These are phyloP conservation scores for Sarcophaga rosellei DNA, from an alignment of 2,888 invertebrate genomes.

Conservation along the genomic window DNA sequence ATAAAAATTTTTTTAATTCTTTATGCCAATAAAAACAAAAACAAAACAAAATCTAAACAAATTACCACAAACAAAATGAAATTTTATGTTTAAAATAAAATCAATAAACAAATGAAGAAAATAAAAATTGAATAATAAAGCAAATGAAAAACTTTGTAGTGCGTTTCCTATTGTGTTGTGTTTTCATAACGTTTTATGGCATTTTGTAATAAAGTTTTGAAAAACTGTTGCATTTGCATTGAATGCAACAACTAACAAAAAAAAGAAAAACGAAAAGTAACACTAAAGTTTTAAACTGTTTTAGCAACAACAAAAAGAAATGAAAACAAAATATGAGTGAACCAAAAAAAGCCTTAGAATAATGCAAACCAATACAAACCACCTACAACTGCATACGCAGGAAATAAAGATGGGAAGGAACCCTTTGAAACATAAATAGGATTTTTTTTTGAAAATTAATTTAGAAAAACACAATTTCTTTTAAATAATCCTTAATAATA, in stretches of 20 bases:
- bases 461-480: too few relatives aligned
- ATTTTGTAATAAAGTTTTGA: neutral
- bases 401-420: too few relatives aligned
- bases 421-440: too few relatives aligned
- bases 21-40: neutral
- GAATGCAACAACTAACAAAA: conserved; percentile 18
- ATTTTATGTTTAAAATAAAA: neutral
- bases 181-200: neutral
- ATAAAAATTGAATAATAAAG: neutral
- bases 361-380: too few relatives aligned
- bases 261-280: conserved; percentile 12
- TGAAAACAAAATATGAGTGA: too few relatives aligned
- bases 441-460: too few relatives aligned
- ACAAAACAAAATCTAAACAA: neutral
- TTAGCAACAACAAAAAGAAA: neutral
- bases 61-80: neutral
- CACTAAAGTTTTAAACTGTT: neutral
- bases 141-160: too few relatives aligned
- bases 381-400: too few relatives aligned
- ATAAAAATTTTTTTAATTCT: neutral
- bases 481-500: too few relatives aligned
- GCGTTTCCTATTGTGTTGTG: neutral
- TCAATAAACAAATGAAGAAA: neutral
- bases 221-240: conserved; percentile 61
- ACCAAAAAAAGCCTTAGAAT: too few relatives aligned